Evolutionary conservation across 2,113 vertebrate genomes (phyloP).

Genomic region (Rhinichthys klamathensis): DNA sequence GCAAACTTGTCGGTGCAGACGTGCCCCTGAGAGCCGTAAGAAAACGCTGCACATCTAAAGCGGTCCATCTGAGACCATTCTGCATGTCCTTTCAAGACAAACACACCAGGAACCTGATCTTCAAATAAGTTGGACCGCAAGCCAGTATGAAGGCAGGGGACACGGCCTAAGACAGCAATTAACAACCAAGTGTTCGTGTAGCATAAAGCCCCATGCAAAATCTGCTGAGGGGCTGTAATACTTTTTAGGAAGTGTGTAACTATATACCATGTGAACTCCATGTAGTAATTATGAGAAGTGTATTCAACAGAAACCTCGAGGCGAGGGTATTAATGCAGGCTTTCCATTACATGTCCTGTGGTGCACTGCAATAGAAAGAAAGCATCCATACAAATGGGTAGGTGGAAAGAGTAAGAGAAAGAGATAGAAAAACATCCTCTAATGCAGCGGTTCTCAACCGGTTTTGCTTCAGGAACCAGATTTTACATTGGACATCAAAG

Average conservation of each 20-base stretch:
- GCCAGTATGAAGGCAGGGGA: constrained; percentile 61
- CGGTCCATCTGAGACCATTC: constrained; percentile 58
- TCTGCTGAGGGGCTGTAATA: neutral
- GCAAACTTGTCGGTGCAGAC: constrained; percentile 60
- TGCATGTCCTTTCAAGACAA: constrained; percentile 72
- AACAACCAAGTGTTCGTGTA: constrained; percentile 62
- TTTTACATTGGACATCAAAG: neutral
- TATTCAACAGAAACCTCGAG: constrained; percentile 39
- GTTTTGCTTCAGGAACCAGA: neutral
- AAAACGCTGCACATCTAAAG: constrained; percentile 65
- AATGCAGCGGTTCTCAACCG: neutral
- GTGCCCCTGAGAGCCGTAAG: constrained; percentile 62
- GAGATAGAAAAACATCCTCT: neutral
- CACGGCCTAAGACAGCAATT: constrained; percentile 50
- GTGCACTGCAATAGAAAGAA: constrained; percentile 23
- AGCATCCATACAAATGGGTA: neutral
- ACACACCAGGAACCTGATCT: constrained; percentile 72
- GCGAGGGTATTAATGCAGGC: neutral
- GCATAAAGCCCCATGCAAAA: constrained; percentile 49
- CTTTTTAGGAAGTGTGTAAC: constrained; percentile 16
- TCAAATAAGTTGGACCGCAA: constrained; percentile 64
- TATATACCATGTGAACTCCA: constrained; percentile 29
- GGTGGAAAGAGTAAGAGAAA: neutral
- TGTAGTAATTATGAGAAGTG: constrained; percentile 23
- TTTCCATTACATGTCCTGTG: neutral